A percentile compares a stretch with the other conserved stretches of the same genome.
Conservation (phyloP, 2,888 invertebrate species). For the Drosophila monieri region DNA sequence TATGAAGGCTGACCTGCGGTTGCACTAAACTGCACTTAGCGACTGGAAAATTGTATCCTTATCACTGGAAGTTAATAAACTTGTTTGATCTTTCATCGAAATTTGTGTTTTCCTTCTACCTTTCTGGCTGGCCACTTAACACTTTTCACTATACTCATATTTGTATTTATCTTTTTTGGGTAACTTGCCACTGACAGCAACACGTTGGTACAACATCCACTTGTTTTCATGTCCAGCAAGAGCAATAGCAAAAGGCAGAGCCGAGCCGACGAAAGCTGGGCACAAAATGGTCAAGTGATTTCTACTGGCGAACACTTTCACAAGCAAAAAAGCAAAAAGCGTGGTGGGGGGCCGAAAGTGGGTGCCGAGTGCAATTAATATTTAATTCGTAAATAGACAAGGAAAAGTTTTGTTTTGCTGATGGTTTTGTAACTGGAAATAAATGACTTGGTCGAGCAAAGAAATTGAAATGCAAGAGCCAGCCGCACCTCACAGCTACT, state of each 20-base stretch:
- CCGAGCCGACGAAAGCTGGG: slow-evolving; percentile 63
- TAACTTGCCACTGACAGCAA: slow-evolving; percentile 56
- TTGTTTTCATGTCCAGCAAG: slow-evolving; percentile 58
- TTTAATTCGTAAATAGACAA: slow-evolving; percentile 72
- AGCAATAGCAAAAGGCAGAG: neutral
- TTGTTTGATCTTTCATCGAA: slow-evolving; percentile 10
- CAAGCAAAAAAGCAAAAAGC: slow-evolving; percentile 44
- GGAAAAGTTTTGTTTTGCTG: slow-evolving; percentile 64
- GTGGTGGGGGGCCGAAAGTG: slow-evolving; percentile 8
- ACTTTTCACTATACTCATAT: slow-evolving; percentile 27
- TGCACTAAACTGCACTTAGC: slow-evolving; percentile 29
- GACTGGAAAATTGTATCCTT: neutral
- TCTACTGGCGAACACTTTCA: slow-evolving; percentile 72
- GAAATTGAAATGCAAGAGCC: slow-evolving; percentile 18
- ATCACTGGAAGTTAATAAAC: slow-evolving; percentile 8
- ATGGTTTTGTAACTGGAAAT: slow-evolving; percentile 55
- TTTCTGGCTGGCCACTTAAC: slow-evolving; percentile 1
- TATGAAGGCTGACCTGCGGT: slow-evolving; percentile 59
- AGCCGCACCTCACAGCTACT: slow-evolving; percentile 39
- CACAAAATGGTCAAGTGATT: slow-evolving; percentile 74
- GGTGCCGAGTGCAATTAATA: slow-evolving; percentile 62
- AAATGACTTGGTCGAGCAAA: slow-evolving; percentile 51
- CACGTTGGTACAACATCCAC: slow-evolving; percentile 48
- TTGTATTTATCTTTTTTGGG: slow-evolving; percentile 45
- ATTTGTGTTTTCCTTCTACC: slow-evolving; percentile 8